A percentile compares a stretch with the other conserved stretches of the same genome.
Evolutionary conservation across 2,888 invertebrate species (phyloP).

Genomic region (Lordiphosa andalusiaca): DNA sequence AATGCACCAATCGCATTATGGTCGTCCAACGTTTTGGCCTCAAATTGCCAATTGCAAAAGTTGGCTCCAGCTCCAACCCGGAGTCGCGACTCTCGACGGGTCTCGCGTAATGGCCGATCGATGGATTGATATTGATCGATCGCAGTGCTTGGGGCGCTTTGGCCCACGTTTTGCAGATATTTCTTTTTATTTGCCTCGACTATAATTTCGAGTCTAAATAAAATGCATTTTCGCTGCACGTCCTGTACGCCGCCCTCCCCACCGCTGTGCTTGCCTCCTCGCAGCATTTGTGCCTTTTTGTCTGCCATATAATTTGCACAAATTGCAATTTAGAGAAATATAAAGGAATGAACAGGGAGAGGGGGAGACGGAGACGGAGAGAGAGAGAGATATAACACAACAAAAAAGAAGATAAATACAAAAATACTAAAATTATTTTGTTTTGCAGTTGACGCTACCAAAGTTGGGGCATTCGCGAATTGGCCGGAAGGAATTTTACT

Average conservation of each 20-base stretch:
- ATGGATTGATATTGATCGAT: slow-evolving; percentile 38
- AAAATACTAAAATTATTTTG: slow-evolving; percentile 45
- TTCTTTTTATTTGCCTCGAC: slow-evolving; percentile 50
- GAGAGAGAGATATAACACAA: slow-evolving; percentile 20
- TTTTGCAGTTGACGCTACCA: slow-evolving; percentile 16
- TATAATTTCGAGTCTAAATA: slow-evolving; percentile 64
- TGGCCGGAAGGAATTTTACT: no score
- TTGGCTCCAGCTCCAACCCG: slow-evolving; percentile 21
- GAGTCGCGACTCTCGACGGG: background rate
- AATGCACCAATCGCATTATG: slow-evolving; percentile 75
- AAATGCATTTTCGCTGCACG: slow-evolving; percentile 67
- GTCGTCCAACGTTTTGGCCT: slow-evolving; percentile 62
- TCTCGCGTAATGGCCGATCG: slow-evolving; percentile 45
- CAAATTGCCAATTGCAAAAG: slow-evolving; percentile 46
- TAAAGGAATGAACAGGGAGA: slow-evolving; percentile 49
- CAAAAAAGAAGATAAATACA: slow-evolving; percentile 35
- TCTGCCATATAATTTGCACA: slow-evolving; percentile 70
- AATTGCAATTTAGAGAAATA: slow-evolving; percentile 75
- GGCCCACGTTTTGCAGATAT: slow-evolving; percentile 71
- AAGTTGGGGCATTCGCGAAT: background rate
- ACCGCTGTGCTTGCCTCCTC: background rate
- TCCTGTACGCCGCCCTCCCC: slow-evolving; percentile 20
- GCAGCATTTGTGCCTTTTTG: slow-evolving; percentile 60
- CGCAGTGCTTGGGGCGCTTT: slow-evolving; percentile 39
- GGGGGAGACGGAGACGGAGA: slow-evolving; percentile 1